A percentile compares a stretch with the other conserved stretches of the same genome.
phyloP scores from a whole-genome alignment of 2,797 vertebrate species.

The Rachycentron canadum region DNA sequence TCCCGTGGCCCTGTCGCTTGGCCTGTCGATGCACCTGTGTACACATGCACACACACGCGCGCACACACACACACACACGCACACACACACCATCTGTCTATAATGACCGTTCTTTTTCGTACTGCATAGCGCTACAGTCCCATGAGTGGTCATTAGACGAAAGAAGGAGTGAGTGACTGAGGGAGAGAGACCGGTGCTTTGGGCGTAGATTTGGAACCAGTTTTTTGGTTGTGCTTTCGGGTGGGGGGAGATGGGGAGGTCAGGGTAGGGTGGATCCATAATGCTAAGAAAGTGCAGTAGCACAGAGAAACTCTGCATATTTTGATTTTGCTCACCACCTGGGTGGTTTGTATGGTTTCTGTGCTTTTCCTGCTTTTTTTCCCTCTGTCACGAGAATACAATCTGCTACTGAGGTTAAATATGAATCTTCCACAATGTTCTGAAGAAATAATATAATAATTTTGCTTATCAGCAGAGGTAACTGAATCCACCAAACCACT shows the following conservation, averaged over 20 bases:
- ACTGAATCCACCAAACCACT: slow-evolving; percentile 7
- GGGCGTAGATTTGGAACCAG: slow-evolving; percentile 62
- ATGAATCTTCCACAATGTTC: slow-evolving; percentile 25
- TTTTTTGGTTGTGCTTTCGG: slow-evolving; percentile 64
- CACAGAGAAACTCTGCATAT: slow-evolving; percentile 41
- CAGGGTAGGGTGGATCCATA: slow-evolving; percentile 52
- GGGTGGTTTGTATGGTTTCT: slow-evolving; percentile 20
- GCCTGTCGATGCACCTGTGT: slow-evolving; percentile 86
- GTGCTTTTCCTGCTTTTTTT: slow-evolving; percentile 29
- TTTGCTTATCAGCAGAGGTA: slow-evolving; percentile 14
- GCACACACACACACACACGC: slow-evolving; percentile 39
- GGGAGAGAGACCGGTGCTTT: slow-evolving; percentile 73
- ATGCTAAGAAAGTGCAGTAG: slow-evolving; percentile 58
- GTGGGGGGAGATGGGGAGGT: slow-evolving; percentile 36
- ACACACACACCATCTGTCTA: slow-evolving; percentile 83
- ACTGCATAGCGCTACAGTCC: slow-evolving; percentile 79
- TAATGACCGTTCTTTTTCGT: slow-evolving; percentile 82
- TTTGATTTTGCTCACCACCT: slow-evolving; percentile 27
- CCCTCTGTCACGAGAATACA: slow-evolving; percentile 37
- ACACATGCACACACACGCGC: slow-evolving; percentile 57
- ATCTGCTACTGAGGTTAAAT: slow-evolving; percentile 38
- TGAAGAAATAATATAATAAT: slow-evolving; percentile 10
- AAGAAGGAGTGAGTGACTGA: slow-evolving; percentile 72
- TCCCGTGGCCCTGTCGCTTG: slow-evolving; percentile 78
- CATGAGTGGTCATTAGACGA: slow-evolving; percentile 87